Conservation (phyloP, 2,797 vertebrate genomes). For the Amblyraja radiata region DNA sequence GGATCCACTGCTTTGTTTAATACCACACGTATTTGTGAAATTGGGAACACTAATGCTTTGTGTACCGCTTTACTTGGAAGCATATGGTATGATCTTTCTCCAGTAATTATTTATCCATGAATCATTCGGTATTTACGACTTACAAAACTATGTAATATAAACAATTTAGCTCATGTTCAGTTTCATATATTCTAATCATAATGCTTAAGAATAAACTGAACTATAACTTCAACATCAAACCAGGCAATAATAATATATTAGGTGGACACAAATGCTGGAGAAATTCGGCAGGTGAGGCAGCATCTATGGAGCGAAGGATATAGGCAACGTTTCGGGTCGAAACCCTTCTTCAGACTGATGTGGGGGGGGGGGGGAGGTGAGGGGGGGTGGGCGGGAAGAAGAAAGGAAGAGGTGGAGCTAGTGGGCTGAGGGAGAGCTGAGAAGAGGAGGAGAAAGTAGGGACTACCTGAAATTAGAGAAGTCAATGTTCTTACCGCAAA, state of each 20-base stretch:
- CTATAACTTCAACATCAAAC: not conserved
- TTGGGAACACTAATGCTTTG: not conserved
- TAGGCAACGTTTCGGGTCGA: too few species aligned
- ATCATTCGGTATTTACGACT: not conserved
- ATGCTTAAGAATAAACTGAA: not conserved
- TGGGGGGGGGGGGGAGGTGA: too few species aligned
- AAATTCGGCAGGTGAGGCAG: too few species aligned
- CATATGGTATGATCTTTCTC: not conserved
- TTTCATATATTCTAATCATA: not conserved
- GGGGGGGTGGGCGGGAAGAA: too few species aligned
- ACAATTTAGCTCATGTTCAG: not conserved
- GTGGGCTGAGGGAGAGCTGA: too few species aligned
- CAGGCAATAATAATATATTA: not conserved
- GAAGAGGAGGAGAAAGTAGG: too few species aligned
- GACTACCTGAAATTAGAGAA: too few species aligned
- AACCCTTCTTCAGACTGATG: too few species aligned
- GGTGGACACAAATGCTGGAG: too few species aligned
- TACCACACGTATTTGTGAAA: not conserved
- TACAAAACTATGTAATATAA: not conserved
- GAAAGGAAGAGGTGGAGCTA: too few species aligned
- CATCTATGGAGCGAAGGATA: too few species aligned
- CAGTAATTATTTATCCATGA: not conserved
- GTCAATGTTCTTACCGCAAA: too few species aligned
- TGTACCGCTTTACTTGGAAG: not conserved
- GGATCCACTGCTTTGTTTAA: conserved; percentile 12